Evolutionary conservation across 2,797 vertebrate genomes (phyloP).

Genomic region (Knipowitschia caucasica): DNA sequence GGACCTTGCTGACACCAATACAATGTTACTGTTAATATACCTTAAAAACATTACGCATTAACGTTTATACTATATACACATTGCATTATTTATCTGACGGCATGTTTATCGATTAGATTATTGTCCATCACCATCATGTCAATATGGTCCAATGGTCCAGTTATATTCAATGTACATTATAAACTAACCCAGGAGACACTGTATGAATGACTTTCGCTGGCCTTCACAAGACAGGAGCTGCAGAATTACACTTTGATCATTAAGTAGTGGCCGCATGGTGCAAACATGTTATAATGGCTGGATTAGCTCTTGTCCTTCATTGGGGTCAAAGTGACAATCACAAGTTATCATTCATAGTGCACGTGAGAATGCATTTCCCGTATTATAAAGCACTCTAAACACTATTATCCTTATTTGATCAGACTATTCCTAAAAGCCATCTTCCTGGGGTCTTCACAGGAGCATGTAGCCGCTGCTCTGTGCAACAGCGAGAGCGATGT

Average conservation of each 20-base stretch:
- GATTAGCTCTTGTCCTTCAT: slow-evolving; percentile 46
- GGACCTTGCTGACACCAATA: no score
- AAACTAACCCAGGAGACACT: no score
- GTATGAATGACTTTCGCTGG: no score
- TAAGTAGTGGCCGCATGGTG: slow-evolving; percentile 5
- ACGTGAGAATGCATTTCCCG: not conserved
- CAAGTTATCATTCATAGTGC: slow-evolving; percentile 41
- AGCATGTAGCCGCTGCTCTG: slow-evolving; percentile 16
- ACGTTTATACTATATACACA: no score
- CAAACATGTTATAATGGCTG: slow-evolving; percentile 6
- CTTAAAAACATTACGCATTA: no score
- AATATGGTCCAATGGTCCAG: no score
- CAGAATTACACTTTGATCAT: not conserved
- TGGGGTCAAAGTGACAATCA: slow-evolving; percentile 52
- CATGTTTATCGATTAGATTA: no score
- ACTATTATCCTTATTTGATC: not conserved
- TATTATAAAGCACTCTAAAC: not conserved
- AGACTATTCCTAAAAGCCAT: slow-evolving; percentile 19
- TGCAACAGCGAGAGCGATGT: slow-evolving; percentile 23
- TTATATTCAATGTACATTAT: no score
- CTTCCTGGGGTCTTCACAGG: slow-evolving; percentile 26
- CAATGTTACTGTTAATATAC: no score
- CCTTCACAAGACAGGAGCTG: not conserved
- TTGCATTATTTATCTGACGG: no score
- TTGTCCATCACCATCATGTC: no score